Percentiles rank a stretch among this genome's conserved stretches.
Conservation (phyloP, 1,140 invertebrate genomes). For the Periplaneta americana region DNA sequence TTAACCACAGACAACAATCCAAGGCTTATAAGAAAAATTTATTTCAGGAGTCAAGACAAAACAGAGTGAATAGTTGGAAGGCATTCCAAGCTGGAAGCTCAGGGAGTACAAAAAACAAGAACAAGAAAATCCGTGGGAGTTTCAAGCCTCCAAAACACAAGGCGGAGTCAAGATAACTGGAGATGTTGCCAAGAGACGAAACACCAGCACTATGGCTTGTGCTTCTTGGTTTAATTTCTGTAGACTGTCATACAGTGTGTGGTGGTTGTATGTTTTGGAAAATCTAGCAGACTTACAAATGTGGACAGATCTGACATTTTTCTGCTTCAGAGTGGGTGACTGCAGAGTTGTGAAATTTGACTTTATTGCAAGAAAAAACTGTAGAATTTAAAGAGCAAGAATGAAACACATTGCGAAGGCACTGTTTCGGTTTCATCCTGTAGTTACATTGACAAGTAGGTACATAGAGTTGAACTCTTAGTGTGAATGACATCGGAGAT, state of each 20-base stretch:
- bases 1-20: background rate
- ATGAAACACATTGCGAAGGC: background rate
- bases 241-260: background rate
- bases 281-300: background rate
- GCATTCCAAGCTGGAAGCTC: conserved; percentile 71
- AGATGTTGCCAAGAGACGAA: conserved; percentile 39
- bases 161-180: conserved; percentile 82
- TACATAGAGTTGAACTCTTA: background rate
- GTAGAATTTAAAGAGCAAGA: background rate
- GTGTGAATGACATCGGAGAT: background rate
- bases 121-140: conserved; percentile 65
- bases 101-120: conserved; percentile 58
- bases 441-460: background rate
- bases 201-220: no score
- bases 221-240: background rate
- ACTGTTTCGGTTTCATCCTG: background rate
- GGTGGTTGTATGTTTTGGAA: background rate
- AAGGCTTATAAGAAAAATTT: background rate
- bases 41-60: conserved; percentile 84
- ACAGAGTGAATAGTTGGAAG: conserved; percentile 93
- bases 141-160: conserved; percentile 95
- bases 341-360: background rate
- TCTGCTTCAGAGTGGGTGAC: background rate
- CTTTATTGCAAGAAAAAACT: background rate
- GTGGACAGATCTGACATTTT: background rate